Evolutionary conservation across 2,113 vertebrate genomes (phyloP), one percentile per base, ranked within the genome.

Genomic region (Aphyosemion australe): DNA sequence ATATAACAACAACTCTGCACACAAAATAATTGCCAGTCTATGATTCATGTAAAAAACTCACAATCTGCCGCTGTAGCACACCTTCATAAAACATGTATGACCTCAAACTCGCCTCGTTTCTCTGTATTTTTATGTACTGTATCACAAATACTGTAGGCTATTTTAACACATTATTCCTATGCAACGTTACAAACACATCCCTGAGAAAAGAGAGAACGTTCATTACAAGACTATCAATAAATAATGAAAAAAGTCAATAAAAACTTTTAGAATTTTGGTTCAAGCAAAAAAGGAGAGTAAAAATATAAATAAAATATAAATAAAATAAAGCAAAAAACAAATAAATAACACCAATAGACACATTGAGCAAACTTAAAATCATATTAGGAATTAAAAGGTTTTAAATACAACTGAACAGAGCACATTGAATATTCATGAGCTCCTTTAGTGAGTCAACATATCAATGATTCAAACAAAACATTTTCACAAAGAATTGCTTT

Each of bases 341-440:
- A 64, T 53, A 12, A 54, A 46, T 53, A 18, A 53, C 19, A n/a
- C 37, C 49, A 52, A 9, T 11, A 43, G 21, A 16, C 11, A 53
- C 15, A 43, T 43, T 42, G 52, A 10, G 49, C 50, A 53, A 53
- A 32, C 31, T 43, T 43, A 18, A n/a, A 6, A 14, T 31, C 39
- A 54, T 32, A 45, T 65, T 54, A 54, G 53, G 20, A 64, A 65
- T 54, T 54, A 42, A 64, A 64, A 1, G 8, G 11, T 31, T 12
- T 43, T 53, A 53, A 63, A 14, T 53, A 32, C 39, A 64, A 43
- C 39, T 14, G n/a, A 41, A 45, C 14, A 8, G 53, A 47, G 34
- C 1, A 48, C 41, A 48, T 56, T 0, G 20, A 48, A 26, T 49
- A 67, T 67, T 49, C 18, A 49, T 42, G 26, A 18, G 32, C 31